Evolutionary conservation across 2,888 invertebrate genomes (phyloP).

Genomic region (Heteromurus nitidus): DNA sequence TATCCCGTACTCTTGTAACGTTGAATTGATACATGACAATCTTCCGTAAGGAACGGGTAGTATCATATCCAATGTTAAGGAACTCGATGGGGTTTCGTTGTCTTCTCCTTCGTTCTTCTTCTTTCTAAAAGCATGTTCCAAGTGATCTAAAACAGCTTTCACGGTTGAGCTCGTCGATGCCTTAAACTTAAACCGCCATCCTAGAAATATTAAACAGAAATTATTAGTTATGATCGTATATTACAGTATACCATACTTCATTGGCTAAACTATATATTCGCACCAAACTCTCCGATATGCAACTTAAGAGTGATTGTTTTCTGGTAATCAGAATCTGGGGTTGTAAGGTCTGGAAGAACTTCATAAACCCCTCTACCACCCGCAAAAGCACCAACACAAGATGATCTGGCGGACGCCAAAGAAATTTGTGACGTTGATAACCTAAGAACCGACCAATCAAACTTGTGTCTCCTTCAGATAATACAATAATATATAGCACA

Average conservation of each 20-base stretch:
- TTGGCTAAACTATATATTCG: constrained; percentile 3
- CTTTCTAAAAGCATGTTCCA: constrained; percentile 19
- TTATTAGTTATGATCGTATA: background rate
- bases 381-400: background rate
- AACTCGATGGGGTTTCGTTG: background rate
- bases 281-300: too few species aligned
- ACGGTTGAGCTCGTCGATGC: constrained; percentile 39
- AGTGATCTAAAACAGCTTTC: constrained; percentile 44
- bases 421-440: constrained; percentile 22
- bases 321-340: too few species aligned
- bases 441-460: background rate
- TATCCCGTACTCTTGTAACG: constrained; percentile 65
- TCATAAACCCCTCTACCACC: background rate
- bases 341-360: constrained; percentile 39
- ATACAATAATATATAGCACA: background rate
- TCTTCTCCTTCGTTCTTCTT: background rate
- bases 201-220: constrained; percentile 46
- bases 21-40: constrained; percentile 44
- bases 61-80: constrained; percentile 27
- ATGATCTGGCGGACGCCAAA: background rate
- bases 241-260: too few species aligned
- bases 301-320: too few species aligned
- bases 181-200: constrained; percentile 47
- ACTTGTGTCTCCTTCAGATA: too few species aligned
- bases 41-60: constrained; percentile 61